A percentile compares a stretch with the other conserved stretches of the same genome.
phyloP scores from a whole-genome alignment of 1,140 invertebrate genomes.

The Euura saliciscinereae region DNA sequence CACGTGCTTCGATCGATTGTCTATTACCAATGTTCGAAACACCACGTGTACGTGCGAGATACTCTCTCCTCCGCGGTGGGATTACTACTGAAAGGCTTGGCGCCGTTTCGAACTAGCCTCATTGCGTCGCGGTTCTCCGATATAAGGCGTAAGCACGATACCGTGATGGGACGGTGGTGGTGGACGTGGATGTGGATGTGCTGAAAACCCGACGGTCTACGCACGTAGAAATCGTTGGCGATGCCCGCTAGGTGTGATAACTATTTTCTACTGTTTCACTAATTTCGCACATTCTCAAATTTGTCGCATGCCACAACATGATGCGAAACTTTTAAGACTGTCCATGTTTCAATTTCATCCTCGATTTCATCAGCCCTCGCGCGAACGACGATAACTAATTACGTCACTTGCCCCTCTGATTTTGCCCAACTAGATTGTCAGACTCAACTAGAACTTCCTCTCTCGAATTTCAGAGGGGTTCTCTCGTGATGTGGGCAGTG shows the following conservation, averaged over 20 bases:
- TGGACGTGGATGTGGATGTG: no score
- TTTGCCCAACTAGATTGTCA: not conserved
- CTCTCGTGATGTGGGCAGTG: not conserved
- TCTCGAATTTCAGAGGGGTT: not conserved
- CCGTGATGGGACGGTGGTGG: not conserved
- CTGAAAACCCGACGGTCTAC: no score
- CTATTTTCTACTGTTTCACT: no score
- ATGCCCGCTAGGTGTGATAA: not conserved
- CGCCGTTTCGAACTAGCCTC: not conserved
- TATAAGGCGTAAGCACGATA: not conserved
- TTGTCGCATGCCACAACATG: no score
- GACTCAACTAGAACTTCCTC: conserved; percentile 4
- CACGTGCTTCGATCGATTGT: no score
- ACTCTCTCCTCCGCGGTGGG: not conserved
- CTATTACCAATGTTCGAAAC: not conserved
- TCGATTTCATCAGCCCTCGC: not conserved
- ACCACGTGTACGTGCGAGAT: not conserved
- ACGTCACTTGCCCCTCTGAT: not conserved
- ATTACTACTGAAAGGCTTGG: not conserved
- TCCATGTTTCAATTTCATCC: no score
- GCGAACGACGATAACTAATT: not conserved
- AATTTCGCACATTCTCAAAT: no score
- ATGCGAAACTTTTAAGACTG: no score
- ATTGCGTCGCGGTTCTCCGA: not conserved
- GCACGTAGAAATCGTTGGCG: not conserved